These are phyloP conservation scores for Paragorgia papillata DNA, from an alignment of 92 coral and sea anemone genomes.

Conservation along the genomic window DNA sequence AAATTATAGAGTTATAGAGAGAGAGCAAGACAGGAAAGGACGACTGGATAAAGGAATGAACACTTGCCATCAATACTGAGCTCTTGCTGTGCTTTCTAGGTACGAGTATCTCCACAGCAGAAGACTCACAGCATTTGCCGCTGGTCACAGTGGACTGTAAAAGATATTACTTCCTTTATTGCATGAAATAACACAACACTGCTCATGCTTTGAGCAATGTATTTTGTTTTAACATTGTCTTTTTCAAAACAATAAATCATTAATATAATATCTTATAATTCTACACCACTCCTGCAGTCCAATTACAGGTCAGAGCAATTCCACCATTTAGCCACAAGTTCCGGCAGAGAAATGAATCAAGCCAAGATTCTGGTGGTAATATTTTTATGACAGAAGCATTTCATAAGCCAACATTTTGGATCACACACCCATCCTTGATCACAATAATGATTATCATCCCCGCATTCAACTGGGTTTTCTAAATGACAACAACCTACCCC, in stretches of 20 bases:
- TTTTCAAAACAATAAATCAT: too few relatives aligned
- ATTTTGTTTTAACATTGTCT: background rate
- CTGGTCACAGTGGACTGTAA: slow-evolving; percentile 31
- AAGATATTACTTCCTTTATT: background rate
- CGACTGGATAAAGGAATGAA: too few relatives aligned
- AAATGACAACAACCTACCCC: slow-evolving; percentile 86
- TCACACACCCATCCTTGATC: slow-evolving; percentile 72
- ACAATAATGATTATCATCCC: slow-evolving; percentile 87
- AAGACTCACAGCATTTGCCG: slow-evolving; percentile 30
- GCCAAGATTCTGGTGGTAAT: background rate
- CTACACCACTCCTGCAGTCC: too few relatives aligned
- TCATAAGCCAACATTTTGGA: slow-evolving; percentile 60
- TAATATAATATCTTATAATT: too few relatives aligned
- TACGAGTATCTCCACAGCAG: slow-evolving; percentile 32
- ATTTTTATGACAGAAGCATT: slow-evolving; percentile 44
- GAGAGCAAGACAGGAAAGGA: too few relatives aligned
- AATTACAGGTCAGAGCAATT: too few relatives aligned
- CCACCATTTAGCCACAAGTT: too few relatives aligned
- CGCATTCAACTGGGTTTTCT: slow-evolving; percentile 67
- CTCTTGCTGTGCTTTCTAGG: slow-evolving; percentile 3
- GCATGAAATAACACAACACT: background rate
- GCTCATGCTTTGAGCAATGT: background rate
- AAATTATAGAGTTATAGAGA: too few relatives aligned
- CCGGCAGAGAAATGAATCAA: too few relatives aligned
- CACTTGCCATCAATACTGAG: background rate